A percentile compares a stretch with the other conserved stretches of the same genome.
Evolutionary conservation across 2,113 vertebrate genomes (phyloP).

Genomic region (Neogobius melanostomus): DNA sequence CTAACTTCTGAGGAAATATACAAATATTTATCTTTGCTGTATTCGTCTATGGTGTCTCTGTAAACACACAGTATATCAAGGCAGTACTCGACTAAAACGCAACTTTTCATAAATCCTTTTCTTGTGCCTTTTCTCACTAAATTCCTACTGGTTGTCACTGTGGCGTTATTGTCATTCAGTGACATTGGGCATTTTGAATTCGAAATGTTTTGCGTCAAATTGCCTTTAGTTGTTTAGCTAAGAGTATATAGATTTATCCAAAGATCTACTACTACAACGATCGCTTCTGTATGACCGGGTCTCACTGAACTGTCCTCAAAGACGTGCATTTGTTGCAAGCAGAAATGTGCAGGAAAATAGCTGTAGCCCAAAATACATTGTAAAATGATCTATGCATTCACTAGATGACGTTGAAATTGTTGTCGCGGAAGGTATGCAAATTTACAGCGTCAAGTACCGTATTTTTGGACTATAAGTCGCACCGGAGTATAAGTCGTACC

Average conservation of each 20-base stretch:
- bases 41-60: too few relatives aligned
- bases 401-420: too few relatives aligned
- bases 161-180: neutral
- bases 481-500: too few relatives aligned
- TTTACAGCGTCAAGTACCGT: too few relatives aligned
- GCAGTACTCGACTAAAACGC: too few relatives aligned
- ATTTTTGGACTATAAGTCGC: too few relatives aligned
- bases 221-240: neutral
- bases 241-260: neutral
- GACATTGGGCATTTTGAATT: neutral
- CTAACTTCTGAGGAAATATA: too few relatives aligned
- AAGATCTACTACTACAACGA: neutral
- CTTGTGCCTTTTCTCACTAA: neutral
- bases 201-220: neutral
- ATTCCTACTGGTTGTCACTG: neutral
- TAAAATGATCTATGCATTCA: too few relatives aligned
- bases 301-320: neutral
- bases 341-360: neutral
- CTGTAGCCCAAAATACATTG: neutral
- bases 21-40: too few relatives aligned
- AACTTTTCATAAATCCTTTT: too few relatives aligned
- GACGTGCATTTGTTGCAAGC: neutral
- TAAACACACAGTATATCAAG: too few relatives aligned
- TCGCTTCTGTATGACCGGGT: neutral
- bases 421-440: too few relatives aligned